Evolutionary conservation across 2,113 vertebrate genomes (phyloP).

Genomic region (Galemys pyrenaicus): DNA sequence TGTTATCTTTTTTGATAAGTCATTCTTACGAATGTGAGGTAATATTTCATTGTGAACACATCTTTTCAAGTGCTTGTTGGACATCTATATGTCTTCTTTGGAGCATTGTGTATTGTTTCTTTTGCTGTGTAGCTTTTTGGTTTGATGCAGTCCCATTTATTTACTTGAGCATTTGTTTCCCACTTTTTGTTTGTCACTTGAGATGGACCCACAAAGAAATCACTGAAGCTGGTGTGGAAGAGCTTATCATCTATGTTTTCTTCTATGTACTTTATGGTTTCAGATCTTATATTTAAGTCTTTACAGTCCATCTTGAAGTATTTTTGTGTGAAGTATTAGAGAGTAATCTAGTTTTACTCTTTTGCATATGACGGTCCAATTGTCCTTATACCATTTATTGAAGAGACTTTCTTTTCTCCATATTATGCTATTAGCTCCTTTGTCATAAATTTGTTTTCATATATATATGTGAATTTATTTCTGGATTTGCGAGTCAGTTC

Average conservation of each 20-base stretch:
- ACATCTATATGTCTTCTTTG: background rate
- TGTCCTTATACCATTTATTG: background rate
- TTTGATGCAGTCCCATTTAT: background rate
- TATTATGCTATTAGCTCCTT: background rate
- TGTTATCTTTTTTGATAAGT: background rate
- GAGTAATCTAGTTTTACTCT: background rate
- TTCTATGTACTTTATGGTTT: background rate
- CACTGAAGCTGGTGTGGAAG: background rate
- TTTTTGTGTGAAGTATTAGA: background rate
- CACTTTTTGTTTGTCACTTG: background rate
- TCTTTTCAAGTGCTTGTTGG: background rate
- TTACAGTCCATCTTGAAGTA: background rate
- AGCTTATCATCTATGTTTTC: background rate
- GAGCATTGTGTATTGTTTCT: background rate
- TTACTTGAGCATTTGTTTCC: background rate
- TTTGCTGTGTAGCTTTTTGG: background rate
- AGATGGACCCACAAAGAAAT: background rate
- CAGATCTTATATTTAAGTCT: background rate
- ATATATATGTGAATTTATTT: background rate
- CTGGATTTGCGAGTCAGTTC: background rate
- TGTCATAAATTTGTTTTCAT: background rate
- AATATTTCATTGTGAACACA: background rate
- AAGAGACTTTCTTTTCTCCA: background rate
- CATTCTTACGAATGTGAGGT: background rate
- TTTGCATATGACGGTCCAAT: background rate